These are phyloP conservation scores for Bombus confusus DNA, from an alignment of 1,140 invertebrate species.

Conservation along the genomic window DNA sequence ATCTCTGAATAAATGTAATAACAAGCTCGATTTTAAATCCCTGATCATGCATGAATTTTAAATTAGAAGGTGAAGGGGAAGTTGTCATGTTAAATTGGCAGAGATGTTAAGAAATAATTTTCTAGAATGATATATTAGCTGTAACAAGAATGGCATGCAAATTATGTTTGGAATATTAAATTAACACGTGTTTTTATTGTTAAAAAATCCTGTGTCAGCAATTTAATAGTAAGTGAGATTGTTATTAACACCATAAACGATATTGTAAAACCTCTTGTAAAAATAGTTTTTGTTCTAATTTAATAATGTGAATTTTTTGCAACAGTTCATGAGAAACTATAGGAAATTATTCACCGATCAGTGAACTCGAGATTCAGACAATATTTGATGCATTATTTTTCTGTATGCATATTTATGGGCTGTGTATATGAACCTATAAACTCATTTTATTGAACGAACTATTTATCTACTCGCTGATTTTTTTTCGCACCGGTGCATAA, in stretches of 20 bases:
- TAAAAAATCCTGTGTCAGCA: background rate
- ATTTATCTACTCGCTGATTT: slow-evolving; percentile 50
- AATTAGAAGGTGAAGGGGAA: slow-evolving; percentile 41
- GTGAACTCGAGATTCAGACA: slow-evolving; percentile 21
- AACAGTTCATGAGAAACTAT: slow-evolving; percentile 15
- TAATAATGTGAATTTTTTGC: slow-evolving; percentile 2
- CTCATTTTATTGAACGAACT: slow-evolving; percentile 49
- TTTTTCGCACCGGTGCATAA: slow-evolving; percentile 46
- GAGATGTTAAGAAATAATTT: slow-evolving; percentile 9
- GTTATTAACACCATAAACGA: slow-evolving; percentile 19
- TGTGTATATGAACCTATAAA: slow-evolving; percentile 55
- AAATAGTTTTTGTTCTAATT: slow-evolving; percentile 23
- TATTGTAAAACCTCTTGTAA: slow-evolving; percentile 33
- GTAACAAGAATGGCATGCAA: background rate
- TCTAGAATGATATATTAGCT: slow-evolving; percentile 2
- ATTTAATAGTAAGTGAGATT: slow-evolving; percentile 22
- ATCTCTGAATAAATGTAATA: slow-evolving; percentile 43
- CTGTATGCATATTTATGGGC: slow-evolving; percentile 52
- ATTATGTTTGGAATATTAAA: slow-evolving; percentile 14
- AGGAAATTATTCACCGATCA: slow-evolving; percentile 16
- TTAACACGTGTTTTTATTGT: slow-evolving; percentile 11
- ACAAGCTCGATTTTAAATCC: slow-evolving; percentile 24
- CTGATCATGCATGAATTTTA: background rate
- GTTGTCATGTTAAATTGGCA: slow-evolving; percentile 13
- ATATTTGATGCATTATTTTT: slow-evolving; percentile 49